Conservation (phyloP, 2,113 vertebrate species). For the Panthera tigris region DNA sequence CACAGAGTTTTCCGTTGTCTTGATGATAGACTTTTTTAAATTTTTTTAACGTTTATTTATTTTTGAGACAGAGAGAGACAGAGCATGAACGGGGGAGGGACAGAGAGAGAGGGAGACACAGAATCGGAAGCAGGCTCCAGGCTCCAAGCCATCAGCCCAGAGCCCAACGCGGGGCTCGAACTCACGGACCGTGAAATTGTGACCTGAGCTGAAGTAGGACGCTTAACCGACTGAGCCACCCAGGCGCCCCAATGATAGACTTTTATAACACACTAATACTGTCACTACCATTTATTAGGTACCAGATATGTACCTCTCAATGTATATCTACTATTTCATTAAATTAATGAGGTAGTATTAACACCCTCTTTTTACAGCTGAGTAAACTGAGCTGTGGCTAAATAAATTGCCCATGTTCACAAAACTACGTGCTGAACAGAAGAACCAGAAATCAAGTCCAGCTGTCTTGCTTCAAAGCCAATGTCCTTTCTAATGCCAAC, state of each 20-base stretch:
- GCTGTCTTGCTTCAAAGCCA: not conserved
- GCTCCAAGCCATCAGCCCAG: no score
- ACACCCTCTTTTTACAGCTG: not conserved
- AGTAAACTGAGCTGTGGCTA: conserved; percentile 15
- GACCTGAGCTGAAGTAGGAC: no score
- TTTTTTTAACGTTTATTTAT: no score
- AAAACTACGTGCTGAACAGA: conserved; percentile 2
- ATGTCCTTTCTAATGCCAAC: not conserved
- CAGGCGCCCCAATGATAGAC: not conserved
- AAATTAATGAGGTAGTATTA: conserved; percentile 25
- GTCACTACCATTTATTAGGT: conserved; percentile 27
- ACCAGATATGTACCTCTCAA: not conserved
- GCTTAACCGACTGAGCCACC: no score
- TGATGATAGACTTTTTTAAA: conserved; percentile 6
- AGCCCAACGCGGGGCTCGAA: no score
- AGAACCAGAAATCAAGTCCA: conserved; percentile 20
- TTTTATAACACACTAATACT: conserved; percentile 48
- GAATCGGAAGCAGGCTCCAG: no score
- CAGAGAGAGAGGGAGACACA: no score
- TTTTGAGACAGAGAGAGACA: no score
- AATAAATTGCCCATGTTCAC: conserved; percentile 32
- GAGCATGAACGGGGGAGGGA: no score
- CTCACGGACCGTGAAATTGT: no score
- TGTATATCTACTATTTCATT: conserved; percentile 3
- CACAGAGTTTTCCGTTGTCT: not conserved